Evolutionary conservation across 30 jellyfish, hydroid and myxozoan genomes (phyloP), one percentile per base, ranked within the genome.

Genomic region (Sanderia malayensis): DNA sequence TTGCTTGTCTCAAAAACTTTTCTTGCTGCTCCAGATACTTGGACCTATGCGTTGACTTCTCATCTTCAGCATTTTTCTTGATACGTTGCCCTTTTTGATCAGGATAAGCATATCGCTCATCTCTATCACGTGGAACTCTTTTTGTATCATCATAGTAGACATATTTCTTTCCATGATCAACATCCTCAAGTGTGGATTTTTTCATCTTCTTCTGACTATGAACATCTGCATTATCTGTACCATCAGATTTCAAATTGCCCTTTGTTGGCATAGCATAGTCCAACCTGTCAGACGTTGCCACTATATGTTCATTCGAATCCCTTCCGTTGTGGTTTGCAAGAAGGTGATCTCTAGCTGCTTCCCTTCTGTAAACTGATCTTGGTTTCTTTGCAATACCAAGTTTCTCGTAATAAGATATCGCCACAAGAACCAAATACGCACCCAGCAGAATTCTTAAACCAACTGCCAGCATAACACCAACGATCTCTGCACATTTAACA

Each of bases 371-470:
- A 21, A 78, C 70, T 8, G 82, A 47, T n/a, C n/a, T n/a, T n/a
- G n/a, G n/a, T n/a, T n/a, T n/a, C 58, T 22, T 44, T 78, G 74
- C 52, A 72, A 64, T 32, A 22, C 89, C 89, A n/a, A 78, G 74
- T 20, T 78, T 75, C 44, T 62, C 52, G 68, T 26, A 78, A 44
- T 46, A 78, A 19, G 89, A 78, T 23, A 65, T 31, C 15, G 44
- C 89, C 24, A 78, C 76, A 20, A 78, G 68, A 8, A 78, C 30
- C 4, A 78, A 22, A 66, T 78, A 78, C 75, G 62, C 47, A 15
- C 89, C 89, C 28, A 78, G 49, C 25, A 78, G 82, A 19, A 78
- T 70, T 19, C 70, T 37, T 22, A 78, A 23, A 18, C 69, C 82
- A 24, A 64, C 45, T 7, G 89, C 89, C 58, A 78, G 2, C 44